Conservation (phyloP, 2,797 vertebrate genomes). For the Mus caroli region DNA sequence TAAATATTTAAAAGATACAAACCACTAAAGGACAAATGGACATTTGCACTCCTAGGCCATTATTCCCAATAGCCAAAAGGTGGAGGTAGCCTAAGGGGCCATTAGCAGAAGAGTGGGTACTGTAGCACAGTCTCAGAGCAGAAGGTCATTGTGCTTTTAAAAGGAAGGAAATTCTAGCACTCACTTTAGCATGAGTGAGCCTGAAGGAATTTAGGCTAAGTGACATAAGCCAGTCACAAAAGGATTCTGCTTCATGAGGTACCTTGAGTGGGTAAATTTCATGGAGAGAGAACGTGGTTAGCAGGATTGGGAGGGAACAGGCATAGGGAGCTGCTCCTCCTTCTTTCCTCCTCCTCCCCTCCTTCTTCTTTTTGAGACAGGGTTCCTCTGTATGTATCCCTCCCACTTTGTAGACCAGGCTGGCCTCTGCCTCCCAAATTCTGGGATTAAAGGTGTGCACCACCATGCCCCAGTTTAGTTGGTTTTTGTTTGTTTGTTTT, state of each 20-base stretch:
- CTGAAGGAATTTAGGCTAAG: neutral
- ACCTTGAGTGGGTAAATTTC: neutral
- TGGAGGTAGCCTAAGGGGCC: neutral
- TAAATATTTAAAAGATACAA: constrained; percentile 61
- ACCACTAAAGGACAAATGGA: neutral
- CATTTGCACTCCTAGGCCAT: neutral
- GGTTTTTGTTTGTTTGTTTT: no score
- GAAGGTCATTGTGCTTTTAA: neutral
- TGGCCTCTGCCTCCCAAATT: neutral
- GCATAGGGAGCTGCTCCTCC: neutral
- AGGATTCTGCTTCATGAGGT: neutral
- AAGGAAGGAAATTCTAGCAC: neutral
- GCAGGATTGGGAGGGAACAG: neutral
- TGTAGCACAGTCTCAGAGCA: neutral
- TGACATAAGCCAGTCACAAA: constrained; percentile 4
- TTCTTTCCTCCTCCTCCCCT: neutral
- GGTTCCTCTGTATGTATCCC: neutral
- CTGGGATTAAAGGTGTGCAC: neutral
- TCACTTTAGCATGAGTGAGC: neutral
- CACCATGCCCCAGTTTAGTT: neutral
- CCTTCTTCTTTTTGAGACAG: neutral
- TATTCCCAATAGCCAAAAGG: neutral
- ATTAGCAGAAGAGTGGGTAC: neutral
- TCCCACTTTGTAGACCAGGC: neutral
- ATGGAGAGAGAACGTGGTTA: neutral